A percentile compares a stretch with the other conserved stretches of the same genome.
phyloP scores from a whole-genome alignment of 2,113 vertebrate genomes.

The Rhagologus leucostigma region DNA sequence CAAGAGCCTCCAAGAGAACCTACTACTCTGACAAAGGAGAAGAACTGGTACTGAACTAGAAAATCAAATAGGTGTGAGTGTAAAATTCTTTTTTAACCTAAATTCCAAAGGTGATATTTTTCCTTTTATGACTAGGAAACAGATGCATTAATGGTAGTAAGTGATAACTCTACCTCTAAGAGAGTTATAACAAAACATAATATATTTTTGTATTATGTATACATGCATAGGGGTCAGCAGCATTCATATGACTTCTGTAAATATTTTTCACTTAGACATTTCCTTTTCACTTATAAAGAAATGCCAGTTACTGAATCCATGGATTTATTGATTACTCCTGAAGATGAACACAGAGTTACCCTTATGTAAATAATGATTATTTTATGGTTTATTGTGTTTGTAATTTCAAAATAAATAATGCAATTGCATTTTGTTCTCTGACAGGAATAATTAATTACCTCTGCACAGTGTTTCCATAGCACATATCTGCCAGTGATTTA shows the following conservation, averaged over 20 bases:
- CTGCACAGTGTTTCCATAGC: background rate
- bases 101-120: background rate
- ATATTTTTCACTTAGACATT: background rate
- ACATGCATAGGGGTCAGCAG: background rate
- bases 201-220: background rate
- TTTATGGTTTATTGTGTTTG: conserved; percentile 7
- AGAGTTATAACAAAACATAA: background rate
- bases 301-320: background rate
- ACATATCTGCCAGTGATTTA: conserved; percentile 11
- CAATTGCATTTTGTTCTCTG: background rate
- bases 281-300: background rate
- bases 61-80: background rate
- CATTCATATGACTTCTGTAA: background rate
- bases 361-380: background rate
- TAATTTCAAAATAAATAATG: conserved; percentile 45
- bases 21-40: background rate
- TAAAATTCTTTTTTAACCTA: background rate
- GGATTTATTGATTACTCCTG: background rate
- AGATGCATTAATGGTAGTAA: background rate
- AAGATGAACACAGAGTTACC: background rate
- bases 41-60: background rate
- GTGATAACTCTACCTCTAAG: background rate
- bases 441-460: conserved; percentile 28
- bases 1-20: background rate
- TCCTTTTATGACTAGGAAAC: background rate